These are phyloP conservation scores for Timandra comae DNA, from an alignment of 2,888 invertebrate species.

Conservation along the genomic window DNA sequence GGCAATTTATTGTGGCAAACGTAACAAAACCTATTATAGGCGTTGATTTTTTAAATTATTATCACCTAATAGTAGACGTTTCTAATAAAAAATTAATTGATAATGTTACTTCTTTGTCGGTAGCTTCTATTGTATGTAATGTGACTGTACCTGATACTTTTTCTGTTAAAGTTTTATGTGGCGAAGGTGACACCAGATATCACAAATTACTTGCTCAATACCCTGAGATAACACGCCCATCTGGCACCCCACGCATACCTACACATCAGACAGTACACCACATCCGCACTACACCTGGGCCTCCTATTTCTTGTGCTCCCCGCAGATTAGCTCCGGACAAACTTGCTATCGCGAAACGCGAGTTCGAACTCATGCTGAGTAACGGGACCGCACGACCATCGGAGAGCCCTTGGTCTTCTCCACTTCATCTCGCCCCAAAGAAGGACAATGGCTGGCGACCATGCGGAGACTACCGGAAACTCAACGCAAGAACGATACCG, in stretches of 20 bases:
- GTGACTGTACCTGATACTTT: too few species aligned
- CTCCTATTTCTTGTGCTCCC: slow-evolving; percentile 23
- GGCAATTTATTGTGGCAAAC: slow-evolving; percentile 26
- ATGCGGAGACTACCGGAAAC: slow-evolving; percentile 37
- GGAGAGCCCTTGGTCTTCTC: slow-evolving; percentile 30
- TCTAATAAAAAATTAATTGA: slow-evolving; percentile 9
- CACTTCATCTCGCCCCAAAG: slow-evolving; percentile 37
- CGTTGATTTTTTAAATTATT: slow-evolving; percentile 20
- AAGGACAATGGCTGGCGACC: slow-evolving; percentile 33
- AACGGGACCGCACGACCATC: slow-evolving; percentile 17
- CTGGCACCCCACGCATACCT: slow-evolving; percentile 8
- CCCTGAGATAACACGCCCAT: slow-evolving; percentile 14
- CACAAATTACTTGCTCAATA: slow-evolving; percentile 9
- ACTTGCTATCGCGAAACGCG: slow-evolving; percentile 25
- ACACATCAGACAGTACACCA: slow-evolving; percentile 15
- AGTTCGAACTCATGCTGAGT: slow-evolving; percentile 28
- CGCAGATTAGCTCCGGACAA: slow-evolving; percentile 30
- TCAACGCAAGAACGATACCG: slow-evolving; percentile 33
- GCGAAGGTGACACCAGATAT: slow-evolving; percentile 6
- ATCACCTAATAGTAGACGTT: slow-evolving; percentile 9
- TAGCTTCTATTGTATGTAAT: slow-evolving; percentile 2
- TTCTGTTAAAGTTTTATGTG: slow-evolving; percentile 15
- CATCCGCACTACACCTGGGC: slow-evolving; percentile 26
- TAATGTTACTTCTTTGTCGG: slow-evolving; percentile 6
- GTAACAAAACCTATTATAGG: slow-evolving; percentile 28